A percentile compares a stretch with the other conserved stretches of the same genome.
phyloP scores from a whole-genome alignment of 2,113 vertebrate species.

The Potamarius usumacintae region DNA sequence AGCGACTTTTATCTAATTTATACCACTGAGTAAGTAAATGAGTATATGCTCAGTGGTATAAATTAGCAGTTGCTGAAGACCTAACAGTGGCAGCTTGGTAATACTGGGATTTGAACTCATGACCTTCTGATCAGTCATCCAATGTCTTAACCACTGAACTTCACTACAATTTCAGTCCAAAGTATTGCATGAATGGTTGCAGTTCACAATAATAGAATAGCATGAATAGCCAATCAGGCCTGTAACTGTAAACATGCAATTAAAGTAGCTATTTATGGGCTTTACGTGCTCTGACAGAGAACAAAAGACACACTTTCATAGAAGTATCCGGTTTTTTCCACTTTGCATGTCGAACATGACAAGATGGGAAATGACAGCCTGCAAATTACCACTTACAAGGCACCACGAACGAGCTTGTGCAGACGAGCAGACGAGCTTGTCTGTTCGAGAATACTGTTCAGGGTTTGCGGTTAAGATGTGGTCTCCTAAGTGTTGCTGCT shows the following conservation, averaged over 20 bases:
- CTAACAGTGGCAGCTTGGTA: not conserved
- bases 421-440: not conserved
- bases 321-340: not conserved
- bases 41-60: no score
- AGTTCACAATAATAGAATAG: not conserved
- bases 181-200: not conserved
- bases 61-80: not conserved
- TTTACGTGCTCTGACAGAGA: not conserved
- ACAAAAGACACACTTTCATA: not conserved
- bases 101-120: not conserved
- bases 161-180: not conserved
- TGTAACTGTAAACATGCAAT: not conserved
- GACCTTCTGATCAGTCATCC: not conserved
- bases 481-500: constrained; percentile 41
- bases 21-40: not conserved
- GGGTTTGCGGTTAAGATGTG: constrained; percentile 43
- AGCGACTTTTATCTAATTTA: no score
- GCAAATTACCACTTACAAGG: not conserved
- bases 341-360: not conserved
- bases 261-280: not conserved
- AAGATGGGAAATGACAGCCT: not conserved
- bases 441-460: constrained; percentile 28
- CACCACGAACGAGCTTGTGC: not conserved
- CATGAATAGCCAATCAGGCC: not conserved
- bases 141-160: not conserved